These are phyloP conservation scores for Phyllostomus discolor DNA, from an alignment of 2,113 vertebrate genomes.

Conservation along the genomic window DNA sequence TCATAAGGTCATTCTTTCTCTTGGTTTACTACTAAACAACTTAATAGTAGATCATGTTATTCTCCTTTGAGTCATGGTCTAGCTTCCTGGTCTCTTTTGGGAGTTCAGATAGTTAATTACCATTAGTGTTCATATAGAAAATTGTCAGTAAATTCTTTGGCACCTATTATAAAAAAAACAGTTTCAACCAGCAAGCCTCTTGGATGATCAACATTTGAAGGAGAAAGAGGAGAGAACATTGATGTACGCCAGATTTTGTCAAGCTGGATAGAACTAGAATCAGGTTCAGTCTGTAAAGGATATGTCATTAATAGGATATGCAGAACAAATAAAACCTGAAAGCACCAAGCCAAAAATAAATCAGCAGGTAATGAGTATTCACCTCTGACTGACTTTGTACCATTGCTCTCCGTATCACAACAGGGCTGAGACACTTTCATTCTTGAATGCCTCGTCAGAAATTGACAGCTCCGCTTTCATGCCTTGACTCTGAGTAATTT, in stretches of 20 bases:
- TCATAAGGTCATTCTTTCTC: not conserved
- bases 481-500: not conserved
- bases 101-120: not conserved
- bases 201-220: not conserved
- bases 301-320: not conserved
- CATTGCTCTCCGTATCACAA: not conserved
- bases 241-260: not conserved
- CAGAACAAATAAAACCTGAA: not conserved
- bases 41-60: not conserved
- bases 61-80: not conserved
- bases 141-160: not conserved
- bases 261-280: not conserved
- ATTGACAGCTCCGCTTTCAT: not conserved
- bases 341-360: not conserved
- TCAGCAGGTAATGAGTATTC: not conserved
- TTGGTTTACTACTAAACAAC: not conserved
- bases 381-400: not conserved
- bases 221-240: not conserved
- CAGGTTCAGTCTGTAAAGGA: not conserved
- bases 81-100: not conserved
- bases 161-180: not conserved
- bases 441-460: not conserved
- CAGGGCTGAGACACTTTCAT: not conserved
- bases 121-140: not conserved
- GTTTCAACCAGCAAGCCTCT: not conserved